Conservation (phyloP, 1,140 invertebrate species). For the Calephelis virginiensis region DNA sequence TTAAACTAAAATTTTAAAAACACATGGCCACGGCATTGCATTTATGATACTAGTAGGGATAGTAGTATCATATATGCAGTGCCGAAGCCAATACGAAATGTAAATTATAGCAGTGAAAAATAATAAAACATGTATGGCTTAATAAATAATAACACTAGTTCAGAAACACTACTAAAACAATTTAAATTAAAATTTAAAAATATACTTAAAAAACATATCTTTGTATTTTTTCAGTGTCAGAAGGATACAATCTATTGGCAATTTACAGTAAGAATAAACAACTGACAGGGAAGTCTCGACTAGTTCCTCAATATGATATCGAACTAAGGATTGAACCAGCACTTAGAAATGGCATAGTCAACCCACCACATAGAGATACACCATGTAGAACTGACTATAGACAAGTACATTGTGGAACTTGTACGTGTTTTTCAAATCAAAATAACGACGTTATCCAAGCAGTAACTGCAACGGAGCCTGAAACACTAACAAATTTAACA, state of each 20-base stretch:
- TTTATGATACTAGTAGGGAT: too few species aligned
- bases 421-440: conserved; percentile 20
- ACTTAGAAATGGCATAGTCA: neutral
- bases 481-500: neutral
- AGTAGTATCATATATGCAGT: too few species aligned
- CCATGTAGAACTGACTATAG: neutral
- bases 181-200: too few species aligned
- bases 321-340: neutral
- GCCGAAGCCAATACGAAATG: too few species aligned
- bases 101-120: too few species aligned
- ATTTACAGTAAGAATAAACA: conserved; percentile 35
- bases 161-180: too few species aligned
- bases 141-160: too few species aligned
- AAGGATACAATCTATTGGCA: conserved; percentile 37
- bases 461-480: neutral
- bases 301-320: conserved; percentile 9
- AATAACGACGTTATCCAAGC: neutral
- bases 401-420: conserved; percentile 27
- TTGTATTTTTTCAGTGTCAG: conserved; percentile 31
- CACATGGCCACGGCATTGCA: too few species aligned
- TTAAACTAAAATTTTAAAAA: too few species aligned
- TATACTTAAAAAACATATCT: too few species aligned
- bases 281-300: conserved; percentile 33
- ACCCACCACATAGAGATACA: conserved; percentile 4
- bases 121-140: too few species aligned